Percentiles rank a stretch among this genome's conserved stretches.
These are phyloP conservation scores for Sinella curviseta DNA, from an alignment of 1,140 invertebrate species.

Conservation along the genomic window DNA sequence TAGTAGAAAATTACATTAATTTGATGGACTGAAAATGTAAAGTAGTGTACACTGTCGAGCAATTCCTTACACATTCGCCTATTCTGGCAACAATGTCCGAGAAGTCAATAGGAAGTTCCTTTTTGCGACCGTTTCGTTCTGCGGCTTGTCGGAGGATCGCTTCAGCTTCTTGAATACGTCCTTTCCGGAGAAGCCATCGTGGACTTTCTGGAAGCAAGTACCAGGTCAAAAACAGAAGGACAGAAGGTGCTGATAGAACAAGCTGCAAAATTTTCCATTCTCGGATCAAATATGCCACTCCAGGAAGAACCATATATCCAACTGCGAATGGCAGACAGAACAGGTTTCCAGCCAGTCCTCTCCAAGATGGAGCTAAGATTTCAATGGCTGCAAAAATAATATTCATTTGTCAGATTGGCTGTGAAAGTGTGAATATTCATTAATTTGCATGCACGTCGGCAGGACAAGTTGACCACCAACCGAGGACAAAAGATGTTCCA, in stretches of 20 bases:
- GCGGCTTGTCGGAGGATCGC: slow-evolving; percentile 43
- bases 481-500: slow-evolving; percentile 44
- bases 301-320: slow-evolving; percentile 52
- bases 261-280: slow-evolving; percentile 57
- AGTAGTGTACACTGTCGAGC: no score
- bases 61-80: slow-evolving; percentile 20
- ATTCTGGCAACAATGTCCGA: slow-evolving; percentile 31
- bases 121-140: slow-evolving; percentile 29
- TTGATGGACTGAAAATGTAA: not conserved
- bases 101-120: slow-evolving; percentile 38
- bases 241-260: slow-evolving; percentile 44
- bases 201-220: slow-evolving; percentile 25
- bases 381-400: slow-evolving; percentile 41
- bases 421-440: not conserved
- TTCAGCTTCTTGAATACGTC: slow-evolving; percentile 46
- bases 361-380: slow-evolving; percentile 38
- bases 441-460: not conserved
- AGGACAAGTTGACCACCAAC: no score
- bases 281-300: slow-evolving; percentile 54
- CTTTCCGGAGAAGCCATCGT: slow-evolving; percentile 50
- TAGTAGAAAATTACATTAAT: not conserved
- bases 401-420: not conserved
- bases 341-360: slow-evolving; percentile 47
- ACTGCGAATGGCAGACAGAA: slow-evolving; percentile 49
- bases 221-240: slow-evolving; percentile 40